Base-by-base conservation (phyloP, 1,140 invertebrate species). In the Carcinoscorpius rotundicauda region DNA sequence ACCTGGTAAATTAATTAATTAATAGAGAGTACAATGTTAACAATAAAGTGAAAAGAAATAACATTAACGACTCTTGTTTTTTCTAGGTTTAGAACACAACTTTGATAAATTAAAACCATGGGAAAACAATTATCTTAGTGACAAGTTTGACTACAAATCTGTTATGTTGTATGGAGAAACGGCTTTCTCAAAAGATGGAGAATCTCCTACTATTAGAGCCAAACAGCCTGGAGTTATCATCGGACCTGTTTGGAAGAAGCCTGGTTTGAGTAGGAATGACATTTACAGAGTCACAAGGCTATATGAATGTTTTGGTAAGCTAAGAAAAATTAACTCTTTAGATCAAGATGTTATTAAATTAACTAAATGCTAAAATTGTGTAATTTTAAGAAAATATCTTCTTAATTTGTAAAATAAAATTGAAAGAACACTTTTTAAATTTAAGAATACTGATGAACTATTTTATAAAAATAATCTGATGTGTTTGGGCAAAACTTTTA, bases 111-210 rank as follows among this genome's bases (percentile, higher is more conserved):
- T 61, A 11, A 61, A 51, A n/a, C 60, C 60, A 3, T n/a, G 52
- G 4, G 49, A 51, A 4, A 51, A 61, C 49, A 8, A 51, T 5
- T 6, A 49, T 6, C 51, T 61, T 51, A 58, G 52, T 50, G 10
- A 61, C 51, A 49, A 5, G 4, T 66, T 66, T 51, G 65, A 66
- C 49, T 61, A 66, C 53, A 29, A 56, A 4, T 66, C 65, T 29
- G 63, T 66, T n/a, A 66, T 66, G 65, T 5, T 66, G 51, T 66
- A 66, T 59, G 65, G 65, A 8, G 60, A 63, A 48, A 62, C 52
- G 0, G 65, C 65, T 4, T 66, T 66, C 62, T 66, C 65, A 4
- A 59, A 51, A 0, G 65, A 66, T 49, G 53, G 52, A 4, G 11
- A 52, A 8, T 63, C 58, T 0, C 63, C 55, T 49, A 66, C 65